Evolutionary conservation across 2,888 invertebrate species (phyloP), one percentile per base, ranked within the genome.

Genomic region (Cynaeus angustus): DNA sequence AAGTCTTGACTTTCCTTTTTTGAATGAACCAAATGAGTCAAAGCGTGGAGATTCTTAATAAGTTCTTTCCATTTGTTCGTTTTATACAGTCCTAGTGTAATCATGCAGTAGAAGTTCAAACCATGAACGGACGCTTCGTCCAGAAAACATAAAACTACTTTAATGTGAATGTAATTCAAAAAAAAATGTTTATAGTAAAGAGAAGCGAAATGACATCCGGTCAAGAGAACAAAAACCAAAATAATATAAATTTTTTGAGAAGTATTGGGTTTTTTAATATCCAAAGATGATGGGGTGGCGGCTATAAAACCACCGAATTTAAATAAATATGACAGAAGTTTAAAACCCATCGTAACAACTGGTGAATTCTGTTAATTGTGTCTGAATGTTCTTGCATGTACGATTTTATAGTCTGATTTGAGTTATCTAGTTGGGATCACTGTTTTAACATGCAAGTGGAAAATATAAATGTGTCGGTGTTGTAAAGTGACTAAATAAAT

Each of bases 31-130:
- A 46, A 13, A 16, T 46, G 13, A 46, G 46, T 16, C 8, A 14
- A 13, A 7, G 46, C 14, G 2, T 16, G 14, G 8, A 46, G 16
- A 16, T 46, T 16, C 9, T 7, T 8, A 5, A 46, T 8, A 3
- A 46, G 21, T 6, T 16, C 7, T 9, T 46, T 46, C 46, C 46
- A 46, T n/a, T 46, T 14, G 6, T 14, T 9, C 1, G 9, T 16
- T 8, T 21, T 14, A 9, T 9, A 46, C 8, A 46, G 16, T 16
- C 46, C 46, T 3, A 46, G n/a, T 8, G 8, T n/a, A 6, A 46
- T 46, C 14, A 46, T 46, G 13, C 16, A 46, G 46, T 46, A 46
- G 3, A 14, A 46, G 46, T 46, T 46, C 13, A 46, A 46, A 2
- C 14, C 46, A n/a, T 16, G 16, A 9, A 46, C 4, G 13, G 46